Percentiles rank a stretch among this genome's conserved stretches.
These are phyloP conservation scores for Hexactinellida sp. DNA, from an alignment of 37 sponge, comb jelly and placozoan genomes.

Conservation along the genomic window DNA sequence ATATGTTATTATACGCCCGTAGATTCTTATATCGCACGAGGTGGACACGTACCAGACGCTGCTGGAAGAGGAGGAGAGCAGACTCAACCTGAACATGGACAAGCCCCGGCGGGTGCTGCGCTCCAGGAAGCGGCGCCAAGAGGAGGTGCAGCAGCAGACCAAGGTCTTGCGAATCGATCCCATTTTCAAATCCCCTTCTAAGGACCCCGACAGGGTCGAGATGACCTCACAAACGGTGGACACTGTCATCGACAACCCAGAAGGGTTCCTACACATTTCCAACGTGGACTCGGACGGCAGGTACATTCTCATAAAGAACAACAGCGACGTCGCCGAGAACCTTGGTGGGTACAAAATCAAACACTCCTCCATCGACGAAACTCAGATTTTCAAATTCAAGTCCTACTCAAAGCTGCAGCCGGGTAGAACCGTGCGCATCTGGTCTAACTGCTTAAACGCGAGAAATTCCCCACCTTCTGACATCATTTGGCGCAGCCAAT, in stretches of 20 bases:
- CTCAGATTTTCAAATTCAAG: constrained; percentile 11
- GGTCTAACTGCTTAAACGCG: neutral
- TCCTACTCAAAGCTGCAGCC: constrained; percentile 4
- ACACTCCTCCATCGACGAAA: constrained; percentile 2
- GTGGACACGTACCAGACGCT: constrained; percentile 1
- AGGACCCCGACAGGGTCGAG: neutral
- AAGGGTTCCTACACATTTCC: constrained; percentile 4
- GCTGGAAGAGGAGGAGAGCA: neutral
- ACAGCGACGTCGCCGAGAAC: neutral
- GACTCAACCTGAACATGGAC: constrained; percentile 1
- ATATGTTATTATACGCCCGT: neutral
- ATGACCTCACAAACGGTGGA: neutral
- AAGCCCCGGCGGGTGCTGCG: neutral
- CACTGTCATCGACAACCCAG: neutral
- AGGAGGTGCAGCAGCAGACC: neutral
- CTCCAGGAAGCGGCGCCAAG: neutral
- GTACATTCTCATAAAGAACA: neutral
- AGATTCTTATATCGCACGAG: neutral
- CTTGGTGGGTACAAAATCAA: neutral
- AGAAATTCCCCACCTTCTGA: constrained; percentile 1
- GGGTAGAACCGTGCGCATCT: neutral
- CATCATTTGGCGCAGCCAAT: neutral
- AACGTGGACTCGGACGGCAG: neutral
- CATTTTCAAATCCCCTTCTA: constrained; percentile 11
- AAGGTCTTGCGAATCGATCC: neutral